phyloP scores from a whole-genome alignment of 2,888 invertebrate genomes.

The Scaptomyza flava region DNA sequence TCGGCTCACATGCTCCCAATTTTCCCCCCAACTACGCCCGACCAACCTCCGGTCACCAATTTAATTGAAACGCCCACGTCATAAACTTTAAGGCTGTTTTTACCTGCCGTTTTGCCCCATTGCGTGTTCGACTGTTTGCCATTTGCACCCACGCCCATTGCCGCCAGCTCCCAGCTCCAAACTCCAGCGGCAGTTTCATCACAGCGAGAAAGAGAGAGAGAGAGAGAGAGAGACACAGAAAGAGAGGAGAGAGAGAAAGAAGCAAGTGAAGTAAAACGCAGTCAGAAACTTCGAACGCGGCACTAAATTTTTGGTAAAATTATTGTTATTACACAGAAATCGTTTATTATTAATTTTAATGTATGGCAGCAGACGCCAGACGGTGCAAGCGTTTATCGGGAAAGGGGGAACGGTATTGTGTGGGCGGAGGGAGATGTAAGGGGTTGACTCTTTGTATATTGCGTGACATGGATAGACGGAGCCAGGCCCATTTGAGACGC shows the following conservation, averaged over 20 bases:
- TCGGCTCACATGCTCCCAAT: background rate
- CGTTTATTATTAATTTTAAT: slow-evolving; percentile 84
- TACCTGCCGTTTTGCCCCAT: slow-evolving; percentile 61
- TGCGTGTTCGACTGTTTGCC: slow-evolving; percentile 76
- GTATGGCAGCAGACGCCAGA: slow-evolving; percentile 61
- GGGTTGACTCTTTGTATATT: slow-evolving; percentile 46
- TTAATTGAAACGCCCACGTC: slow-evolving; percentile 77
- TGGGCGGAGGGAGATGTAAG: background rate
- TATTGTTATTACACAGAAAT: slow-evolving; percentile 82
- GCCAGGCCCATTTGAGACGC: slow-evolving; percentile 44
- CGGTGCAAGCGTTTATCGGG: slow-evolving; percentile 22
- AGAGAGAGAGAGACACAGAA: too few species aligned
- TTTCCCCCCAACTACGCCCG: background rate
- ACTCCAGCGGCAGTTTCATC: slow-evolving; percentile 51
- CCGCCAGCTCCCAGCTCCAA: slow-evolving; percentile 39
- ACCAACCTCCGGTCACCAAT: slow-evolving; percentile 50
- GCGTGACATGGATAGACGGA: slow-evolving; percentile 60
- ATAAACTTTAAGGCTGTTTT: slow-evolving; percentile 68
- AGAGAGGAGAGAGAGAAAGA: slow-evolving; percentile 1
- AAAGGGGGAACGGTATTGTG: background rate
- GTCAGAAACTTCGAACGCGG: slow-evolving; percentile 41
- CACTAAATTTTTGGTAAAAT: slow-evolving; percentile 75
- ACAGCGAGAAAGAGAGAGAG: background rate
- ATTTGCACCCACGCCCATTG: slow-evolving; percentile 75
- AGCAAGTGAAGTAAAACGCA: slow-evolving; percentile 40